Conservation (phyloP, 2,113 vertebrate species). For the Catagonus wagneri region DNA sequence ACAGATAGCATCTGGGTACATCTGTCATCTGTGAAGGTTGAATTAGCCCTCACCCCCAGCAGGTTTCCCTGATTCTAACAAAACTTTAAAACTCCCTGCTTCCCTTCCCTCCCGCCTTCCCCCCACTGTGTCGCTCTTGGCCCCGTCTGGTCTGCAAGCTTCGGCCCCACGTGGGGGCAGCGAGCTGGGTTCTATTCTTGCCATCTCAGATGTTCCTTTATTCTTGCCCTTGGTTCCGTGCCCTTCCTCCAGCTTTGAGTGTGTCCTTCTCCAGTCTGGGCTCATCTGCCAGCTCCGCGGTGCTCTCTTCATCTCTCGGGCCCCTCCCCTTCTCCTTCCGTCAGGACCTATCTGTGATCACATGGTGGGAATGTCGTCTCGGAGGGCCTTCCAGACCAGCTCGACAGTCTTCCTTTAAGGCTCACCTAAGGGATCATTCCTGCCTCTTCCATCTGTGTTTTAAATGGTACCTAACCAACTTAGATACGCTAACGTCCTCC, state of each 20-base stretch:
- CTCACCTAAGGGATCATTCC: not conserved
- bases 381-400: not conserved
- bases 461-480: not conserved
- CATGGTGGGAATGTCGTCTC: not conserved
- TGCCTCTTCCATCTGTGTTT: not conserved
- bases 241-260: slow-evolving; percentile 58
- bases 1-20: not conserved
- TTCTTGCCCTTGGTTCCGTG: slow-evolving; percentile 59
- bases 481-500: not conserved
- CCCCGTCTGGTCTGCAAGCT: not conserved
- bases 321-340: slow-evolving; percentile 57
- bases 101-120: not conserved
- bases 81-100: not conserved
- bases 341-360: not conserved
- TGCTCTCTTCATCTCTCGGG: not conserved
- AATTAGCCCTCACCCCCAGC: not conserved
- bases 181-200: not conserved
- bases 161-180: not conserved
- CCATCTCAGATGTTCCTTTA: not conserved
- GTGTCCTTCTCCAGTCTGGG: not conserved
- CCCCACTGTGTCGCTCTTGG: not conserved
- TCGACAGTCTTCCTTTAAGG: not conserved
- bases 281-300: not conserved
- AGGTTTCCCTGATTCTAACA: not conserved
- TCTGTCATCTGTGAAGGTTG: not conserved